phyloP scores from a whole-genome alignment of 2,113 vertebrate genomes.

The Tupaia tana region DNA sequence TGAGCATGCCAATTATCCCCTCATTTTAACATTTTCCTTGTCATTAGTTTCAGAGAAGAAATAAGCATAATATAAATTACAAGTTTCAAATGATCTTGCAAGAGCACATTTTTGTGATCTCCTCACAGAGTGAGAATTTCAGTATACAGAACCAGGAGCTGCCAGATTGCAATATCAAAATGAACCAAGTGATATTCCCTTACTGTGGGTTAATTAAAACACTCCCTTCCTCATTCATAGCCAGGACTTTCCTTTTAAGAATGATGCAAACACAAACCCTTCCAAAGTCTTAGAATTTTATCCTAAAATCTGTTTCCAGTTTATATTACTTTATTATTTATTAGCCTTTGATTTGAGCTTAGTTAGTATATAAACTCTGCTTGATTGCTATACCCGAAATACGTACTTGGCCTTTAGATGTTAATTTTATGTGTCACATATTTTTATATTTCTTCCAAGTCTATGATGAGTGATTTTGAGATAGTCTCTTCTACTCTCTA shows the following conservation, averaged over 20 bases:
- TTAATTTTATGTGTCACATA: neutral
- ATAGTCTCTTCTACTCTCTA: neutral
- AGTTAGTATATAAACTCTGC: neutral
- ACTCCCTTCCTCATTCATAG: neutral
- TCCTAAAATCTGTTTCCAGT: too few relatives aligned
- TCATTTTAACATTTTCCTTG: neutral
- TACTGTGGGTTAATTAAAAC: slow-evolving; percentile 6
- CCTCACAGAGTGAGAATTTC: neutral
- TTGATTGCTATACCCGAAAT: neutral
- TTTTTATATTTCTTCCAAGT: neutral
- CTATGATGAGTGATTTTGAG: neutral
- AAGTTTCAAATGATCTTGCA: neutral
- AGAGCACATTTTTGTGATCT: neutral
- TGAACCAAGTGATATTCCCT: neutral
- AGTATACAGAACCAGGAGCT: neutral
- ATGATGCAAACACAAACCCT: neutral
- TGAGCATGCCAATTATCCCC: neutral
- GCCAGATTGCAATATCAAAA: neutral
- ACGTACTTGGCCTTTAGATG: neutral
- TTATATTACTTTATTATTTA: neutral
- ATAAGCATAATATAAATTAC: neutral
- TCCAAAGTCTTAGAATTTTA: too few relatives aligned
- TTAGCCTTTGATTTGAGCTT: neutral
- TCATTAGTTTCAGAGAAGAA: neutral
- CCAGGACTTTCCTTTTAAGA: neutral